Evolutionary conservation across 2,797 vertebrate genomes (phyloP), one percentile per base, ranked within the genome.

Genomic region (Fratercula arctica): DNA sequence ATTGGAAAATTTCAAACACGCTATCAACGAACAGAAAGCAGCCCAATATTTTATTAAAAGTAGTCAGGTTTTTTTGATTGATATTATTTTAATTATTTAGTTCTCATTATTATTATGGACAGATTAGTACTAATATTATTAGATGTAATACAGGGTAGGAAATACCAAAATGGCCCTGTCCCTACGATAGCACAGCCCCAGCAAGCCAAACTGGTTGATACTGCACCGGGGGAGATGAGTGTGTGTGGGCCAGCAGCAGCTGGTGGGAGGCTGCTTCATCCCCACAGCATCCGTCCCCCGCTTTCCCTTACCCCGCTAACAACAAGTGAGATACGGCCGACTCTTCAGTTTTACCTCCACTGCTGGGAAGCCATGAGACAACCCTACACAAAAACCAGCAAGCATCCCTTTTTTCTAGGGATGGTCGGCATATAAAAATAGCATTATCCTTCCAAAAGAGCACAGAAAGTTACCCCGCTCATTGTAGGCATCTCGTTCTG

Each of bases 381-480:
- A 29, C 43, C 1, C 0, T 9, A 20, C 4, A 18, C 6, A 10
- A 66, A 48, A 78, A n/a, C 3, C 2, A 2, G n/a, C 24, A 67
- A 43, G 21, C 21, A 6, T 5, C 26, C 37, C 13, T 53, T 67
- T 61, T 43, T 51, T 35, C 21, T 46, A 18, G 54, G 61, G 26
- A 41, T 25, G 21, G 28, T 6, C 35, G 54, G 25, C 12, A 10
- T 33, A 41, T 16, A n/a, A 78, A 68, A 51, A 48, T 18, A 39
- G 67, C 28, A 33, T 24, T 57, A 33, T 24, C 54, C 10, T 74
- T 78, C 59, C 35, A 48, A 37, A 54, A 20, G 6, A 29, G 23
- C 25, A 35, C 31, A 60, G 61, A 63, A 64, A 59, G 33, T 37
- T 20, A 46, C 35, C 16, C 21, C 25, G 2, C n/a, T 53, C 28